A percentile compares a stretch with the other conserved stretches of the same genome.
Evolutionary conservation across 2,888 invertebrate species (phyloP).

Genomic region (Drosophila testacea): DNA sequence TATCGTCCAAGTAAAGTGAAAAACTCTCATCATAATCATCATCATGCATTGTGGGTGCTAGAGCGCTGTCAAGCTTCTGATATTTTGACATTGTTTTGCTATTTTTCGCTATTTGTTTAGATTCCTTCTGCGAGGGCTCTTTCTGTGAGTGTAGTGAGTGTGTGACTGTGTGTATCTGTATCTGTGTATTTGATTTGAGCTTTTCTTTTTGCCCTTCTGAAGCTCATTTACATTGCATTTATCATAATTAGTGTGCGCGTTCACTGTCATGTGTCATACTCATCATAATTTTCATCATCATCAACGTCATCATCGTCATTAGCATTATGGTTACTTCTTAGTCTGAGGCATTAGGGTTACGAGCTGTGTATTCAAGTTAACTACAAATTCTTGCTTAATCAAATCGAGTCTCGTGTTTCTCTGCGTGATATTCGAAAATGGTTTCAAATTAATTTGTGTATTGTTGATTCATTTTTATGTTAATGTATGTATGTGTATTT

Average conservation of each 20-base stretch:
- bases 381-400: conserved; percentile 2
- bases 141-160: conserved; percentile 14
- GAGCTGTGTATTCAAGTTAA: neutral
- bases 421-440: conserved; percentile 19
- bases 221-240: conserved; percentile 56
- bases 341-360: conserved; percentile 13
- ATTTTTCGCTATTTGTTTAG: conserved; percentile 13
- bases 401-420: conserved; percentile 7
- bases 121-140: conserved; percentile 1
- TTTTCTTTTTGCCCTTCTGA: conserved; percentile 10
- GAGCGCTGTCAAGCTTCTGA: conserved; percentile 68
- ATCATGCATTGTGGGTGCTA: conserved; percentile 53
- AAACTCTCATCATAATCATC: conserved; percentile 66
- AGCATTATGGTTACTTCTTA: neutral
- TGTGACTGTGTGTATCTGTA: conserved; percentile 19
- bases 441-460: conserved; percentile 11
- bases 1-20: conserved; percentile 57
- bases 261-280: conserved; percentile 35
- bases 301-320: conserved; percentile 18
- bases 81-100: conserved; percentile 75
- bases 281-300: conserved; percentile 17
- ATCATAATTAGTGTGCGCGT: conserved; percentile 65
- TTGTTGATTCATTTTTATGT: neutral
- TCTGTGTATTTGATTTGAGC: conserved; percentile 26
- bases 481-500: neutral